Percentiles rank a stretch among this genome's conserved stretches.
Conservation (phyloP, 1,140 invertebrate genomes). For the Pogonomyrmex barbatus region DNA sequence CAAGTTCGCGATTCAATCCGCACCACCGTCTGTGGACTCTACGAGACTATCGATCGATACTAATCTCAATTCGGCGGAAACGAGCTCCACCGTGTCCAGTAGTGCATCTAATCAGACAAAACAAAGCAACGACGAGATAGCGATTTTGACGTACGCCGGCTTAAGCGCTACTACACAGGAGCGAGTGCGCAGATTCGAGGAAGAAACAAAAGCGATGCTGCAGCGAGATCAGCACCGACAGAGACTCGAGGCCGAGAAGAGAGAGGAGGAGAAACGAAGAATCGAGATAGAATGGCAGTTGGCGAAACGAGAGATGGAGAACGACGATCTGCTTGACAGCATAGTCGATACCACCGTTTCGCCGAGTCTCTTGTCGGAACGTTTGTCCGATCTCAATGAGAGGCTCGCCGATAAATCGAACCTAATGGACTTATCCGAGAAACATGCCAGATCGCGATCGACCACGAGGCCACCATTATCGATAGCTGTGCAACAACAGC, state of each 20-base stretch:
- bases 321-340: slow-evolving; percentile 88
- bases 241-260: slow-evolving; percentile 83
- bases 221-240: slow-evolving; percentile 86
- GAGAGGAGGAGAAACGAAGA: slow-evolving; percentile 87
- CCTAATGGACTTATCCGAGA: slow-evolving; percentile 53
- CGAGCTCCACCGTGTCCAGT: slow-evolving; percentile 80
- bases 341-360: slow-evolving; percentile 85
- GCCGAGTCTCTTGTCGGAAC: slow-evolving; percentile 71
- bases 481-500: slow-evolving; percentile 79
- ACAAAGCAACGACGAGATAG: slow-evolving; percentile 85
- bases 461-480: slow-evolving; percentile 74
- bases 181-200: slow-evolving; percentile 90
- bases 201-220: slow-evolving; percentile 91
- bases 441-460: slow-evolving; percentile 70
- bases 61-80: slow-evolving; percentile 74
- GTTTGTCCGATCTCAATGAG: slow-evolving; percentile 77
- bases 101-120: slow-evolving; percentile 80
- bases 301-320: slow-evolving; percentile 89
- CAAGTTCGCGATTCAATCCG: slow-evolving; percentile 72
- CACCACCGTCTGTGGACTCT: slow-evolving; percentile 71
- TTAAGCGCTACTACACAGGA: slow-evolving; percentile 88
- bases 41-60: slow-evolving; percentile 74
- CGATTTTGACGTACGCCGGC: slow-evolving; percentile 87
- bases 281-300: slow-evolving; percentile 88
- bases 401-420: slow-evolving; percentile 71